A percentile compares a stretch with the other conserved stretches of the same genome.
phyloP scores from a whole-genome alignment of 2,888 invertebrate species.

The Cinara cedri region DNA sequence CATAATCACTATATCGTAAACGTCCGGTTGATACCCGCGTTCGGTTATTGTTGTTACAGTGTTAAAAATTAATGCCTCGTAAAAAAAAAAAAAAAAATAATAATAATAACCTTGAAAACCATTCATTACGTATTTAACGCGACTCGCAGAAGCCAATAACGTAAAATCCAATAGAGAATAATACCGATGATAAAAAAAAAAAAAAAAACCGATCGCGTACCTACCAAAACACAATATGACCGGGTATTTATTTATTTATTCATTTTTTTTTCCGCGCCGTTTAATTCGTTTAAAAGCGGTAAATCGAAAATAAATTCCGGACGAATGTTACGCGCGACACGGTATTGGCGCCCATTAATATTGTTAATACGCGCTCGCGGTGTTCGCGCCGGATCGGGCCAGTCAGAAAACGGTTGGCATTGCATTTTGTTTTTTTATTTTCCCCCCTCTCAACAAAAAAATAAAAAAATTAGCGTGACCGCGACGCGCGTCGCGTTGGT shows the following conservation, averaged over 20 bases:
- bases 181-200: background rate
- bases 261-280: constrained; percentile 21
- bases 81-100: background rate
- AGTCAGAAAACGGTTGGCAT: constrained; percentile 19
- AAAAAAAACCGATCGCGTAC: constrained; percentile 13
- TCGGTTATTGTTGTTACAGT: constrained; percentile 27
- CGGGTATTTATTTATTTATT: too few relatives aligned
- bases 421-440: constrained; percentile 22
- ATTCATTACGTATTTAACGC: constrained; percentile 40
- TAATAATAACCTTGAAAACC: constrained; percentile 15
- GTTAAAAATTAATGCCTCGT: constrained; percentile 35
- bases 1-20: constrained; percentile 32
- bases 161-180: background rate
- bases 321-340: background rate
- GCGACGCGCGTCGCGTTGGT: background rate
- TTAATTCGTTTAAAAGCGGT: constrained; percentile 22
- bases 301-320: constrained; percentile 45
- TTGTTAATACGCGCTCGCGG: background rate
- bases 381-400: constrained; percentile 36
- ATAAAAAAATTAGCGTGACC: too few relatives aligned
- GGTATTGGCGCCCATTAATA: background rate
- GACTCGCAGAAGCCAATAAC: constrained; percentile 33
- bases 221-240: background rate
- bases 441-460: too few relatives aligned
- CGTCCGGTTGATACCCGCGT: constrained; percentile 27